Evolutionary conservation across 2,888 invertebrate species (phyloP), one percentile per base, ranked within the genome.

Genomic region (Sphecodes monilicornis): DNA sequence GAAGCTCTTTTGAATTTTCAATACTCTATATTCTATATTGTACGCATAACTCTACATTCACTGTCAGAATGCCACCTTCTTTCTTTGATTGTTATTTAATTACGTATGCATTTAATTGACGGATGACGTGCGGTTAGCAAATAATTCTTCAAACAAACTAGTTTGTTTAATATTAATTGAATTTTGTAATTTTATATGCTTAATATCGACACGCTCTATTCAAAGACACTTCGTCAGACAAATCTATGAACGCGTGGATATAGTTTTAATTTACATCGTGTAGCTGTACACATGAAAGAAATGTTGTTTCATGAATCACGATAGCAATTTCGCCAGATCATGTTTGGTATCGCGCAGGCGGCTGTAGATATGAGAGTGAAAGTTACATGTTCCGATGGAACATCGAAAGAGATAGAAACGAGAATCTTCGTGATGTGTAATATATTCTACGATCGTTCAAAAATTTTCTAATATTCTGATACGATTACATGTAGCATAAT

Each of bases 401-500:
- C 41, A 60, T 43, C 41, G 11, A 66, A 66, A 16, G 26, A 79
- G 18, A 60, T 29, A 29, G 60, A 50, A 69, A 77, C 46, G 54
- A 78, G 32, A 36, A 86, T 86, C 13, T 74, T 76, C 22, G 74
- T 64, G 46, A 74, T 70, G 73, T 83, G 77, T 87, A 82, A 86
- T 79, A 86, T 86, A 82, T 72, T 85, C 78, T 88, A 80, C 43
- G 80, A 84, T 88, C 70, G 72, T 85, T 86, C 82, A 78, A 82
- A 80, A 73, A 77, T 87, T 68, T 86, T 84, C 81, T 81, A 86
- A 78, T 84, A 87, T 87, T 84, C 84, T 80, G 69, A 82, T 79
- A 88, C 72, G 54, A 84, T 84, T 82, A 68, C 32, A 77, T 86
- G 82, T 88, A 88, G 87, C 54, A 87, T 87, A 85, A 87, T 88